Evolutionary conservation across 2,888 invertebrate species (phyloP).

Genomic region (Syrphus vitripennis): DNA sequence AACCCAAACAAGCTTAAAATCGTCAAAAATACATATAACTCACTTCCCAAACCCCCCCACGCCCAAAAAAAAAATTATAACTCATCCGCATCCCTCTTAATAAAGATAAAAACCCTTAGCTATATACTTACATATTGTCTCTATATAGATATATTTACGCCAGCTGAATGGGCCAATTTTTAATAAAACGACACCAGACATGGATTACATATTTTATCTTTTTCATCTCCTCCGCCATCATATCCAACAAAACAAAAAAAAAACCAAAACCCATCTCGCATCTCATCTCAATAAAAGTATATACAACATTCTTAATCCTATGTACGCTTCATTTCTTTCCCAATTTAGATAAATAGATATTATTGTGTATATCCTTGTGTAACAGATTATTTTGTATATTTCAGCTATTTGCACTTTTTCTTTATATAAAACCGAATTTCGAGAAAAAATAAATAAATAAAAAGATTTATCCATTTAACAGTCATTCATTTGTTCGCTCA

Average conservation of each 20-base stretch:
- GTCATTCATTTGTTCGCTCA: slow-evolving; percentile 64
- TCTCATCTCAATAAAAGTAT: slow-evolving; percentile 5
- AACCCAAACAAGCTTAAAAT: not conserved
- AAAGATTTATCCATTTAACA: slow-evolving; percentile 60
- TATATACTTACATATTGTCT: not conserved
- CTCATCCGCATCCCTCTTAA: not conserved
- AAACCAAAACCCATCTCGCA: slow-evolving; percentile 31
- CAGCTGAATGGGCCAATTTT: slow-evolving; percentile 28
- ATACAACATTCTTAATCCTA: slow-evolving; percentile 20
- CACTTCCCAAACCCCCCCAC: not conserved
- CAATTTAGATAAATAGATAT: slow-evolving; percentile 49
- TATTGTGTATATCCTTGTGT: not conserved
- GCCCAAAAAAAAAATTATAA: too few species aligned
- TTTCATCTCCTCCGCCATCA: slow-evolving; percentile 4
- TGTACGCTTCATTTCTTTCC: slow-evolving; percentile 61
- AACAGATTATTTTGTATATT: slow-evolving; percentile 61
- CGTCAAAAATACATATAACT: not conserved
- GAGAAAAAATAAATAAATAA: slow-evolving; percentile 11
- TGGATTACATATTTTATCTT: slow-evolving; percentile 39
- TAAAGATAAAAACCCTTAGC: not conserved
- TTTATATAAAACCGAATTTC: not conserved
- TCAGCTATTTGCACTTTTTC: slow-evolving; percentile 67
- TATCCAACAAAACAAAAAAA: not conserved
- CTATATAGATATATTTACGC: not conserved
- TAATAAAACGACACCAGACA: slow-evolving; percentile 62